Evolutionary conservation across 2,797 vertebrate species (phyloP), one percentile per base, ranked within the genome.

Genomic region (Molossus molossus): DNA sequence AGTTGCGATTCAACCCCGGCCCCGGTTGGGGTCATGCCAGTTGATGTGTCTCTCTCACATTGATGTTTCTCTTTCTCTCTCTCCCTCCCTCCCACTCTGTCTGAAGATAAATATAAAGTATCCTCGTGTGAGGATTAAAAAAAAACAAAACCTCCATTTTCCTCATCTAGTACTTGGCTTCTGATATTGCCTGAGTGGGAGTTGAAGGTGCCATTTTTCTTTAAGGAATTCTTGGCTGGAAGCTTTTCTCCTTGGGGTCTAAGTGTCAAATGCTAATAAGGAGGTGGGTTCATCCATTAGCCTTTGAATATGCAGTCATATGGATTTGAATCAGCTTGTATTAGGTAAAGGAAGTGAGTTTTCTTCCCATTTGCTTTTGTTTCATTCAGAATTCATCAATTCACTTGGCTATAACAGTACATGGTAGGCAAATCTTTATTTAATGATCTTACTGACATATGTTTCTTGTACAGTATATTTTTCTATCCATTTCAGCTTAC

Each of bases 301-400:
- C 77, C 60, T 70, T 76, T 58, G 57, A 60, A 18, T 91, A 53
- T 33, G 55, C 37, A 94, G 69, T 90, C 25, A 3, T 25, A 23
- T 29, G 25, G 73, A 89, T 72, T 90, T 77, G 53, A 79, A 18
- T 87, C 5, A n/a, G 50, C 37, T 90, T 93, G 14, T 72, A 11
- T 57, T 60, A 57, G 58, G 50, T 40, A 50, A 76, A 90, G 75
- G 33, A 82, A 88, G 33, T 88, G 69, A 27, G 12, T 82, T 92
- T 93, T 88, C 70, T 57, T 88, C 69, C 18, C 55, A 77, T 9
- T 73, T 89, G 76, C 55, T 89, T 90, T 85, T 85, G 12, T 88
- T 96, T 82, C 45, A 58, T 83, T 92, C 33, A 75, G 40, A 85
- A 57, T 37, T 91, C 90, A 29, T 86, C 65, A 23, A 5, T 80